Evolutionary conservation across 2,113 vertebrate species (phyloP).

Genomic region (Cheirogaleus medius): DNA sequence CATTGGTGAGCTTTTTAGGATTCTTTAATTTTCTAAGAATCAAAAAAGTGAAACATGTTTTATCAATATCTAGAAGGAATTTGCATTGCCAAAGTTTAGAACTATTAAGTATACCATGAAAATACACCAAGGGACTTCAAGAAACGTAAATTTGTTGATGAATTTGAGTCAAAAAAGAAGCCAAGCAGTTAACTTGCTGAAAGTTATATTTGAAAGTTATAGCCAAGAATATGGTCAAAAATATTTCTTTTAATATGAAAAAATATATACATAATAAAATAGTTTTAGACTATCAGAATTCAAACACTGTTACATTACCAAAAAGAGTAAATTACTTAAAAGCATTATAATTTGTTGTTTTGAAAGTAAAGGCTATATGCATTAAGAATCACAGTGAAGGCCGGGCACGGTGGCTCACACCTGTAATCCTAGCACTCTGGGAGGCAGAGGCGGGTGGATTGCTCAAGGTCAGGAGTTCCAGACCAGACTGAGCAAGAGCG

Average conservation of each 20-base stretch:
- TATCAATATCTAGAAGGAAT: constrained; percentile 36
- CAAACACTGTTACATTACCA: not conserved
- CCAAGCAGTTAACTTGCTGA: constrained; percentile 39
- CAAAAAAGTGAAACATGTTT: constrained; percentile 35
- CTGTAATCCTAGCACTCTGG: no score
- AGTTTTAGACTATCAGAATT: constrained; percentile 16
- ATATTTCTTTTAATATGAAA: constrained; percentile 39
- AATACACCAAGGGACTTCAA: constrained; percentile 49
- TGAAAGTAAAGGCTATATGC: constrained; percentile 30
- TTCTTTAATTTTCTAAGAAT: constrained; percentile 46
- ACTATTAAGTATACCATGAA: not conserved
- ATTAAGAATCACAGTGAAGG: constrained; percentile 19
- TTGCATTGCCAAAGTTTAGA: constrained; percentile 36
- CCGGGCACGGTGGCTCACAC: no score
- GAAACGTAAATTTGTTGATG: constrained; percentile 30
- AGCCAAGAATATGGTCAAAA: constrained; percentile 26
- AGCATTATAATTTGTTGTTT: constrained; percentile 45
- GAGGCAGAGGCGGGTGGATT: no score
- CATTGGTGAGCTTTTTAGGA: not conserved
- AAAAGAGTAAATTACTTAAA: constrained; percentile 71
- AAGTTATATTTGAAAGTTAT: constrained; percentile 45
- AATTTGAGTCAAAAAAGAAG: constrained; percentile 33
- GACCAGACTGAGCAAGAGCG: no score
- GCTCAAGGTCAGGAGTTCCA: no score
- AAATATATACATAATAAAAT: constrained; percentile 10